These are phyloP conservation scores for Dynastes tityus DNA, from an alignment of 2,888 invertebrate species.

Conservation along the genomic window DNA sequence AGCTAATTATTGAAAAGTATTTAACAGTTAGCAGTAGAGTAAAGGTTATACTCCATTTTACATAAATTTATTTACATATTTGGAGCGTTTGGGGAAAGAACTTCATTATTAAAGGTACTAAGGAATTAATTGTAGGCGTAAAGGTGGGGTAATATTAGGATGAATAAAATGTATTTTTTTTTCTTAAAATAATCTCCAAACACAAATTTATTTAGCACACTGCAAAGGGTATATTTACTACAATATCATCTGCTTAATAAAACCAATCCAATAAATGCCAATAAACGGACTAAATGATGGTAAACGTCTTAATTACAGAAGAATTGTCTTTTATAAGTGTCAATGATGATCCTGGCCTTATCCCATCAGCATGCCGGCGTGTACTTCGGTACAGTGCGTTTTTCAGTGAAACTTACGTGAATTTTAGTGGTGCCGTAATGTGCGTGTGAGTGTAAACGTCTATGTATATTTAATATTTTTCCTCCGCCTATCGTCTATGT, in stretches of 20 bases:
- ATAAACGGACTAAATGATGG: conserved; percentile 46
- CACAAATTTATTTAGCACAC: not conserved
- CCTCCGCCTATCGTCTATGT: not conserved
- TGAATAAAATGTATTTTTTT: not conserved
- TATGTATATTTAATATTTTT: conserved; percentile 16
- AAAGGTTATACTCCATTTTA: too few relatives aligned
- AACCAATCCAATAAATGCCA: conserved; percentile 45
- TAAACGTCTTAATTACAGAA: conserved; percentile 46
- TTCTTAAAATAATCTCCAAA: not conserved
- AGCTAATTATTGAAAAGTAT: too few relatives aligned
- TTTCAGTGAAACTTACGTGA: conserved; percentile 32
- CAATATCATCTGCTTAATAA: conserved; percentile 17
- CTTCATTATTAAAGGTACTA: too few relatives aligned
- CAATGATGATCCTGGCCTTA: conserved; percentile 43
- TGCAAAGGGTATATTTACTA: conserved; percentile 38
- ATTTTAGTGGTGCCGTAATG: not conserved
- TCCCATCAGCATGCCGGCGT: conserved; percentile 32
- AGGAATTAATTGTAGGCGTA: too few relatives aligned
- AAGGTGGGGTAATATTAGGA: too few relatives aligned
- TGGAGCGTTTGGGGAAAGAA: too few relatives aligned
- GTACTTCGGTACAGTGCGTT: conserved; percentile 17
- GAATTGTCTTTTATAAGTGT: conserved; percentile 44
- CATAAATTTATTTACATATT: too few relatives aligned
- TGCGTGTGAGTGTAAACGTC: not conserved
- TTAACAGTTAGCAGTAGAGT: too few relatives aligned